These are phyloP conservation scores for Phoronis australis DNA, from an alignment of 2,888 invertebrate species.

Conservation along the genomic window DNA sequence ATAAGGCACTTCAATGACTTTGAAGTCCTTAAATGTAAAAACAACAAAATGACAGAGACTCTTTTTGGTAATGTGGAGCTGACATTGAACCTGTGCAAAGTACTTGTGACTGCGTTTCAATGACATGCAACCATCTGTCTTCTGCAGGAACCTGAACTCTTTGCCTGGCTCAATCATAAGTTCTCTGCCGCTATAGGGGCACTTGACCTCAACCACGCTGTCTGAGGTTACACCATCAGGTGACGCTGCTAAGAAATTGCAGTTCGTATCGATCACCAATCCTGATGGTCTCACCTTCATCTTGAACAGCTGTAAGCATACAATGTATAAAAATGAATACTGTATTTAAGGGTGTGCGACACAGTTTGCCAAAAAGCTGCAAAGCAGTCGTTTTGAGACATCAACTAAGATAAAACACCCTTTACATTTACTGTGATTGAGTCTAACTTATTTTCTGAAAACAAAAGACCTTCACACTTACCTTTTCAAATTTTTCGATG, in stretches of 20 bases:
- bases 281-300: constrained; percentile 10
- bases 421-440: too few species aligned
- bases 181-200: constrained; percentile 13
- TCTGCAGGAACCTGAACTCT: constrained; percentile 8
- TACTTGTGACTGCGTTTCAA: constrained; percentile 10
- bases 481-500: constrained; percentile 7
- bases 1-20: too few species aligned
- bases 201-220: constrained; percentile 15
- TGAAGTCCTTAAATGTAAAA: constrained; percentile 13
- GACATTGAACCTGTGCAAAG: constrained; percentile 17
- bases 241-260: constrained; percentile 13
- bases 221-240: constrained; percentile 15
- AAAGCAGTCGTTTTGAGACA: too few species aligned
- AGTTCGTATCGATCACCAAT: constrained; percentile 7
- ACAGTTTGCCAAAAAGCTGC: too few species aligned
- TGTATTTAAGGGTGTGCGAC: too few species aligned
- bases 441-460: too few species aligned
- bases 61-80: constrained; percentile 12
- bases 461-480: too few species aligned
- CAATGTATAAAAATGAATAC: too few species aligned
- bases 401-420: too few species aligned
- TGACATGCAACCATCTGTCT: neutral
- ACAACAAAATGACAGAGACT: constrained; percentile 14
- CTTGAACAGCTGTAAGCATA: too few species aligned
- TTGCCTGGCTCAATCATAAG: constrained; percentile 6